Evolutionary conservation across 2,888 invertebrate genomes (phyloP).

Genomic region (Serripes groenlandicus): DNA sequence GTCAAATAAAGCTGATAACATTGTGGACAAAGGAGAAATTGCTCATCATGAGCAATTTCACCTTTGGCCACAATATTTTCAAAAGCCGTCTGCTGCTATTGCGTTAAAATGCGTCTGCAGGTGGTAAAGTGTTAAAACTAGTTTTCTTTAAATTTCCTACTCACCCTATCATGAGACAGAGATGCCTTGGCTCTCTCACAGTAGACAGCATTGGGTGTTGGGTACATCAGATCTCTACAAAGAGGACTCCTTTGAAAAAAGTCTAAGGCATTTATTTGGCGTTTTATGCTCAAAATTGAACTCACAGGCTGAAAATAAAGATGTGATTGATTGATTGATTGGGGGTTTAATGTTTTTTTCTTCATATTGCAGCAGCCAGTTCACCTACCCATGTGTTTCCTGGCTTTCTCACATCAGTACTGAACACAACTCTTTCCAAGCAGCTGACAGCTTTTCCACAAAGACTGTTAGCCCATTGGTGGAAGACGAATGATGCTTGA

Average conservation of each 20-base stretch:
- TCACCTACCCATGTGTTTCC: background rate
- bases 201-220: conserved; percentile 60
- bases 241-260: conserved; percentile 71
- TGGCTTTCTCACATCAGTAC: background rate
- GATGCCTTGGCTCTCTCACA: conserved; percentile 43
- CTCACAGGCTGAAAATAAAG: conserved; percentile 61
- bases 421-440: background rate
- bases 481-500: background rate
- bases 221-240: conserved; percentile 73
- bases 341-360: background rate
- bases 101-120: background rate
- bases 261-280: conserved; percentile 74
- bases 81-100: no score
- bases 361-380: background rate
- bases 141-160: background rate
- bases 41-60: background rate
- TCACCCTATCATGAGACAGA: conserved; percentile 31
- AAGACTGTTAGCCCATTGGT: background rate
- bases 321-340: no score
- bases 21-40: background rate
- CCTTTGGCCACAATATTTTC: background rate
- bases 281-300: conserved; percentile 61
- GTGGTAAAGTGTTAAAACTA: background rate
- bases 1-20: no score
- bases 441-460: background rate